Percentiles rank a stretch among this genome's conserved stretches.
These are phyloP conservation scores for Acleris laterana DNA, from an alignment of 2,888 invertebrate species.

Conservation along the genomic window DNA sequence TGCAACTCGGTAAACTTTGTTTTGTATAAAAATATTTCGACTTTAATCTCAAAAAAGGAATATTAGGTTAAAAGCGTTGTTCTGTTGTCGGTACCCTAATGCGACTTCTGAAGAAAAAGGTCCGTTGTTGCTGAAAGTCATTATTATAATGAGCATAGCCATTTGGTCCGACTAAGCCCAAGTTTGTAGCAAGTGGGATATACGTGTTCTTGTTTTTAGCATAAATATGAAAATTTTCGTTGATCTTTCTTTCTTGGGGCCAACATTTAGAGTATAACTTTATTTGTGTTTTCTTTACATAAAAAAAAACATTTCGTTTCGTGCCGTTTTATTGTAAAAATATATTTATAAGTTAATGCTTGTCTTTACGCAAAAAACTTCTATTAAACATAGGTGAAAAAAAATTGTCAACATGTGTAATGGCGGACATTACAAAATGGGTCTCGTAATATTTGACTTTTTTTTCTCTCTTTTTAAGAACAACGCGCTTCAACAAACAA, in stretches of 20 bases:
- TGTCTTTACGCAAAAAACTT: no score
- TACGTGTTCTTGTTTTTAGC: slow-evolving; percentile 25
- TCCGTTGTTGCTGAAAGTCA: slow-evolving; percentile 68
- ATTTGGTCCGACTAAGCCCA: slow-evolving; percentile 59
- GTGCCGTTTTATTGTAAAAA: no score
- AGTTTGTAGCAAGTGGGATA: slow-evolving; percentile 42
- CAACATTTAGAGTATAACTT: not conserved
- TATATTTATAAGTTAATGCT: no score
- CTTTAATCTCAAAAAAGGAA: slow-evolving; percentile 29
- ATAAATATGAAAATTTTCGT: slow-evolving; percentile 20
- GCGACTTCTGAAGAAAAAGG: slow-evolving; percentile 68
- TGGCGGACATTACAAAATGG: no score
- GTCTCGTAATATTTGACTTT: no score
- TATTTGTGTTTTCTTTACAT: no score
- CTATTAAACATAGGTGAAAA: no score
- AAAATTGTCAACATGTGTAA: no score
- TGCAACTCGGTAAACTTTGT: not conserved
- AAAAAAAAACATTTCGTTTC: no score
- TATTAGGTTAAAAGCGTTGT: slow-evolving; percentile 44
- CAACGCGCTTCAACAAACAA: no score
- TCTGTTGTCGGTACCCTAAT: slow-evolving; percentile 65
- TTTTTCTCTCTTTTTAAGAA: no score
- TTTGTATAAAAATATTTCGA: slow-evolving; percentile 10
- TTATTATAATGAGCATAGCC: slow-evolving; percentile 78
- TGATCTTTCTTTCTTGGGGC: not conserved